These are phyloP conservation scores for Protophormia terraenovae DNA, from an alignment of 2,888 invertebrate species.

Conservation along the genomic window DNA sequence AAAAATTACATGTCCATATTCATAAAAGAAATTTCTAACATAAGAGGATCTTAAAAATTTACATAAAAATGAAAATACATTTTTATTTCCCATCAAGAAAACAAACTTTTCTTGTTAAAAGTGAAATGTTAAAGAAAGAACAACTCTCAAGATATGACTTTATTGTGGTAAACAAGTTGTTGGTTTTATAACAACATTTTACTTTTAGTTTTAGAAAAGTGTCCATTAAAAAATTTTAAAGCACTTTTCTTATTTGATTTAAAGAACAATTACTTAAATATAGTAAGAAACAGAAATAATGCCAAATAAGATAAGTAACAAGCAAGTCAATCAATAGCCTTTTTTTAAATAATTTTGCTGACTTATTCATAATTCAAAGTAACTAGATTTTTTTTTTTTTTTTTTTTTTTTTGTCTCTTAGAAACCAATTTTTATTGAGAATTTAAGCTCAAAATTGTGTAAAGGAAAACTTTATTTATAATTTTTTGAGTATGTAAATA, in stretches of 20 bases:
- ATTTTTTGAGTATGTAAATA: no score
- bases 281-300: neutral
- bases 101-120: slow-evolving; percentile 58
- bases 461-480: no score
- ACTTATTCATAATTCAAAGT: neutral
- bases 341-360: no score
- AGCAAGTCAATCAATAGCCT: slow-evolving; percentile 63
- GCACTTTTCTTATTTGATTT: slow-evolving; percentile 76
- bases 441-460: no score
- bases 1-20: neutral
- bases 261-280: slow-evolving; percentile 66
- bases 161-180: slow-evolving; percentile 27
- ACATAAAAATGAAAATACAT: slow-evolving; percentile 20
- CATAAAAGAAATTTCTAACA: slow-evolving; percentile 30
- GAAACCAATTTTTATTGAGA: no score
- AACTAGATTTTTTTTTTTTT: neutral
- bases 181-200: slow-evolving; percentile 8
- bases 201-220: neutral
- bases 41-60: slow-evolving; percentile 32
- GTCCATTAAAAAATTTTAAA: slow-evolving; percentile 27
- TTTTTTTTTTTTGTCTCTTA: no score
- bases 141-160: slow-evolving; percentile 20
- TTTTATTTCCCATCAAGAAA: neutral
- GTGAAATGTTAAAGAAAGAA: neutral
- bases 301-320: neutral